Evolutionary conservation across 2,797 vertebrate species (phyloP).

Genomic region (Sebastes steindachneri): DNA sequence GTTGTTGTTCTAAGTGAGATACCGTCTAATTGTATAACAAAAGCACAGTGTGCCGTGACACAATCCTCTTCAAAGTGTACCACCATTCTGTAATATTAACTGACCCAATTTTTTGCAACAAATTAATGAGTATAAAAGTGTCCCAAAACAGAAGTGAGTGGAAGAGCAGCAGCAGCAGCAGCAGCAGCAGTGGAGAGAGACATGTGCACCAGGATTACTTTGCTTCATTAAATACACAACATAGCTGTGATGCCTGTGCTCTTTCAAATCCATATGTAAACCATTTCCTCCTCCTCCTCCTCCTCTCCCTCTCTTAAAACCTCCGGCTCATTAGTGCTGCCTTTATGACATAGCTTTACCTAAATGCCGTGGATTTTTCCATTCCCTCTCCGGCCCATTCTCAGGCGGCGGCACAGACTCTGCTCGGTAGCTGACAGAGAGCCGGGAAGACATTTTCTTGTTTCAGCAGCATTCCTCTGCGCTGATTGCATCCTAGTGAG

Average conservation of each 20-base stretch:
- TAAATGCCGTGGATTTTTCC: constrained; percentile 84
- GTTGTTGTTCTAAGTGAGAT: not conserved
- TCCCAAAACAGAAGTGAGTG: constrained; percentile 10
- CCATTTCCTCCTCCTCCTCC: constrained; percentile 66
- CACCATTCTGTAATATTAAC: not conserved
- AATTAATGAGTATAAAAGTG: not conserved
- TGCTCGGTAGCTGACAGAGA: constrained; percentile 59
- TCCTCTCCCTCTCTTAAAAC: constrained; percentile 71
- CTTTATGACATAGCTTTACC: constrained; percentile 83
- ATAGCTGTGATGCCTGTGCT: constrained; percentile 72
- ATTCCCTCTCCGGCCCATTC: constrained; percentile 65
- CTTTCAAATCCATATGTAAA: constrained; percentile 82
- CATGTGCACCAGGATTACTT: constrained; percentile 52
- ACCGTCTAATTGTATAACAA: not conserved
- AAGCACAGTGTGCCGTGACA: not conserved
- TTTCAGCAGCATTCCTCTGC: constrained; percentile 41
- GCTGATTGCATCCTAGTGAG: not conserved
- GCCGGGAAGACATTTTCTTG: constrained; percentile 37
- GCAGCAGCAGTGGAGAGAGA: constrained; percentile 27
- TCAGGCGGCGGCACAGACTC: constrained; percentile 45
- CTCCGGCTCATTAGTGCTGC: constrained; percentile 81
- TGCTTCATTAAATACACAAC: constrained; percentile 72
- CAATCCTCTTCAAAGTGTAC: not conserved
- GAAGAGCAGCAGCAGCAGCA: constrained; percentile 2
- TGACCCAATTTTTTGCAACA: not conserved